A percentile compares a stretch with the other conserved stretches of the same genome.
These are phyloP conservation scores for Progne subis DNA, from an alignment of 2,113 vertebrate species.

Conservation along the genomic window DNA sequence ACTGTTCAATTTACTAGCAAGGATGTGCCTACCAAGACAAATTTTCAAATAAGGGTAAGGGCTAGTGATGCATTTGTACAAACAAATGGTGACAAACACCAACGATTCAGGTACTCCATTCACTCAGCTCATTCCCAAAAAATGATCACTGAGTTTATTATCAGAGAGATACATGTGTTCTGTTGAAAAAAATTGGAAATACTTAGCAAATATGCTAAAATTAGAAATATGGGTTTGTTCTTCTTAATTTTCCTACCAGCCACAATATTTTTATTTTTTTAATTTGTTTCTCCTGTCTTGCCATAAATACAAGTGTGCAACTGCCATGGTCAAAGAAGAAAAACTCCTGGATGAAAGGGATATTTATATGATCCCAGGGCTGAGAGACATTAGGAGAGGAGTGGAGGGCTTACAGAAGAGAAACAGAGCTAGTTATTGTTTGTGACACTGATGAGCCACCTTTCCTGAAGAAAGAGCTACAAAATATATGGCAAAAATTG, in stretches of 20 bases:
- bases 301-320: background rate
- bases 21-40: background rate
- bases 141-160: background rate
- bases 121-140: background rate
- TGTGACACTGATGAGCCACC: background rate
- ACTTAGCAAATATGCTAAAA: background rate
- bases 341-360: background rate
- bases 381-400: background rate
- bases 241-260: background rate
- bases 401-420: background rate
- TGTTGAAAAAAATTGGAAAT: background rate
- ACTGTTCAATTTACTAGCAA: background rate
- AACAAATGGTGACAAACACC: background rate
- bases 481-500: background rate
- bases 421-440: background rate
- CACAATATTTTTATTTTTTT: background rate
- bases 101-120: background rate
- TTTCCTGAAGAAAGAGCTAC: background rate
- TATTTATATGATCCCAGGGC: background rate
- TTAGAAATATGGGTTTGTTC: background rate
- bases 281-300: background rate
- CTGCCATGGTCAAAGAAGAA: background rate
- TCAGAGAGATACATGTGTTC: background rate
- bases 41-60: background rate
- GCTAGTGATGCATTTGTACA: background rate